phyloP scores from a whole-genome alignment of 2,888 invertebrate species.

The Antitype chi region DNA sequence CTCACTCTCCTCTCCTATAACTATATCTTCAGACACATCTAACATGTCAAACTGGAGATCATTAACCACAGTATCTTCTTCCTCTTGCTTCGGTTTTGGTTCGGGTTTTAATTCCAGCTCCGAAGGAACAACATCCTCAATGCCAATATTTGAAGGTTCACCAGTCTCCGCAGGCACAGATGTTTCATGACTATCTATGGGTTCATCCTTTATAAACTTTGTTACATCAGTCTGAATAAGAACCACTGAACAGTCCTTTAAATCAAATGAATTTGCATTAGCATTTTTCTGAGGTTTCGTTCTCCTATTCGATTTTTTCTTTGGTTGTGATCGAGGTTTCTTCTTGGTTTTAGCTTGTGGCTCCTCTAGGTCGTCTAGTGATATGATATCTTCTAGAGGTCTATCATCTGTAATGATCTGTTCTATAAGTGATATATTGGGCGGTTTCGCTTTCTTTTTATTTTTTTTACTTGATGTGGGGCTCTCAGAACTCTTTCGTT shows the following conservation, averaged over 20 bases:
- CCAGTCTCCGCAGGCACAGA: slow-evolving; percentile 9
- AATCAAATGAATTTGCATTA: slow-evolving; percentile 53
- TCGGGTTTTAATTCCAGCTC: slow-evolving; percentile 8
- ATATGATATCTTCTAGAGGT: slow-evolving; percentile 86
- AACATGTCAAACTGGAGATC: slow-evolving; percentile 87
- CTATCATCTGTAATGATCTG: slow-evolving; percentile 86
- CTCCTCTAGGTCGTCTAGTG: slow-evolving; percentile 81
- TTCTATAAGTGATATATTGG: slow-evolving; percentile 86
- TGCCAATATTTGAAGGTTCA: slow-evolving; percentile 7
- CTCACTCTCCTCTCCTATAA: slow-evolving; percentile 83
- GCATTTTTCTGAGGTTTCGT: slow-evolving; percentile 57
- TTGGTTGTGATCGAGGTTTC: slow-evolving; percentile 65
- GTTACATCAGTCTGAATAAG: slow-evolving; percentile 76
- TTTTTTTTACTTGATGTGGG: slow-evolving; percentile 72
- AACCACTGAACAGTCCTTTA: slow-evolving; percentile 81
- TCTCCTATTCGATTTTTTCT: slow-evolving; percentile 63
- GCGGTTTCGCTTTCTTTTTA: slow-evolving; percentile 76
- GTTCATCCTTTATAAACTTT: slow-evolving; percentile 66
- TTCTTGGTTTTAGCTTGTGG: slow-evolving; percentile 70
- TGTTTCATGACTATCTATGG: slow-evolving; percentile 25
- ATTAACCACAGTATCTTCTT: slow-evolving; percentile 70
- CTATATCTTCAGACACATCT: slow-evolving; percentile 87
- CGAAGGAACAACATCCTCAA: background rate
- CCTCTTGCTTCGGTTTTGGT: slow-evolving; percentile 36
- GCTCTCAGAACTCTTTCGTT: slow-evolving; percentile 74